Percentiles rank a stretch among this genome's conserved stretches.
Evolutionary conservation across 2,113 vertebrate genomes (phyloP).

Genomic region (Tragelaphus strepsiceros): DNA sequence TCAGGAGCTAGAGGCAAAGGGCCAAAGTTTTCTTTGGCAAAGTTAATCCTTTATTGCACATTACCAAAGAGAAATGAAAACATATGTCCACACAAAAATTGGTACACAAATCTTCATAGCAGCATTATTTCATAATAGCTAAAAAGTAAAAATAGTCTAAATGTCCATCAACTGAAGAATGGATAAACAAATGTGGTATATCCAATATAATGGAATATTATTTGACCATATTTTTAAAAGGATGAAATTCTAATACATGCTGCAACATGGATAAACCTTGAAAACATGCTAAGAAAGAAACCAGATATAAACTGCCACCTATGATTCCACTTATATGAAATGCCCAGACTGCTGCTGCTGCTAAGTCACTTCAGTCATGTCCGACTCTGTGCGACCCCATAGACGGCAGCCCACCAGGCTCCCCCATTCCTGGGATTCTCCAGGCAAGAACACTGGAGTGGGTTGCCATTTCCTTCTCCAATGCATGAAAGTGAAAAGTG

Average conservation of each 20-base stretch:
- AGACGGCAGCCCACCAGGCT: too few relatives aligned
- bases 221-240: constrained; percentile 9
- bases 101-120: neutral
- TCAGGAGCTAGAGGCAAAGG: neutral
- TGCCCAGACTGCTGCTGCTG: neutral
- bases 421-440: too few relatives aligned
- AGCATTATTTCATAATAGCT: constrained; percentile 20
- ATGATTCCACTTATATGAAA: neutral
- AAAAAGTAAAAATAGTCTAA: constrained; percentile 2
- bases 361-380: too few relatives aligned
- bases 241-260: constrained; percentile 26
- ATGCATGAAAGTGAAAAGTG: too few relatives aligned
- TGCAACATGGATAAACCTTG: neutral
- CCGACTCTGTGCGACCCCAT: too few relatives aligned
- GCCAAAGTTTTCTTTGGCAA: constrained; percentile 22
- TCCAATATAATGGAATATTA: neutral
- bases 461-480: too few relatives aligned
- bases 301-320: neutral
- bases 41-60: constrained; percentile 7
- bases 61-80: constrained; percentile 29
- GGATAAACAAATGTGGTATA: neutral
- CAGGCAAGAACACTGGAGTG: too few relatives aligned
- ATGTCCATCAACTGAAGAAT: neutral
- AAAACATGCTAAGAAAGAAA: neutral
- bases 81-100: neutral